Evolutionary conservation across 2,888 invertebrate genomes (phyloP), one percentile per base, ranked within the genome.

Genomic region (Orthonychiurus folsomi): DNA sequence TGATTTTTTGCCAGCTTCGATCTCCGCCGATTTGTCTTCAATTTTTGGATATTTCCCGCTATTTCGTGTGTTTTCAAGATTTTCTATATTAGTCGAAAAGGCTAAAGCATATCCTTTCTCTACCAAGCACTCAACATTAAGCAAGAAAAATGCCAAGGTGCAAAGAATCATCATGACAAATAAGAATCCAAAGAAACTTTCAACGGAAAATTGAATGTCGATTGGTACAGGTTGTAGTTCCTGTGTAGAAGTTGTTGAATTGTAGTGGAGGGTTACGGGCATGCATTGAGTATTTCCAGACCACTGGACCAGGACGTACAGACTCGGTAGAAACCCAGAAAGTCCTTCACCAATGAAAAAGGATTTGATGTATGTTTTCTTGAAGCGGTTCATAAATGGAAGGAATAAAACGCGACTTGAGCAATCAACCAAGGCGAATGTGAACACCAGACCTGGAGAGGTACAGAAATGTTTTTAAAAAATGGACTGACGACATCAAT

Each of bases 371-470:
- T 90, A 93, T 57, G 83, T 80, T 63, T 85, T 84, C 60, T 82
- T 81, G 75, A 86, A 89, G 70, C 76, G 73, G 1, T 79, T 83
- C 83, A 93, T 85, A 76, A 87, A 91, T 3, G 92, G 92, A 78
- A 92, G 85, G 75, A 89, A 93, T 15, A 90, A 80, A 63, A 93
- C 88, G 0, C 90, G 89, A 69, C 89, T 89, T 21, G 89, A 89
- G 76, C 90, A 89, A 66, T 90, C 89, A n/a, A 88, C 86, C 27
- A 86, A 76, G 18, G 86, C 84, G 64, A 85, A 80, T 73, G 83
- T 82, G 75, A 86, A 85, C 2, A 85, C 84, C 15, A 88, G 77
- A 37, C 81, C 71, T 72, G 60, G n/a, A n/a, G n/a, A n/a, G n/a
- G n/a, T n/a, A n/a, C n/a, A n/a, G n/a, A n/a, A n/a, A n/a, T n/a